These are phyloP conservation scores for Seira ritae DNA, from an alignment of 2,888 invertebrate genomes.

Conservation along the genomic window DNA sequence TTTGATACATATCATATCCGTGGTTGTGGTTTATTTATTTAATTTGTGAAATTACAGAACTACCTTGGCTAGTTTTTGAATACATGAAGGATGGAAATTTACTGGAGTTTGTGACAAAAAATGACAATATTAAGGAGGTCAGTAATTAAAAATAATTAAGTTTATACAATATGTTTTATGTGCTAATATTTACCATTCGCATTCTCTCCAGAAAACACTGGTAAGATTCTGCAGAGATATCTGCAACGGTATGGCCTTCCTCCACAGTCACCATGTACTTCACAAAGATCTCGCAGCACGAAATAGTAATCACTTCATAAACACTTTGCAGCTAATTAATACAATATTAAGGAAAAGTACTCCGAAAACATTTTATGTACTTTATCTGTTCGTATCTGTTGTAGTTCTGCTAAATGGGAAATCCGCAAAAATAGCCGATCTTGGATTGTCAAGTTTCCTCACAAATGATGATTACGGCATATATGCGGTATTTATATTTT, in stretches of 20 bases:
- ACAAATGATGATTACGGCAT: constrained; percentile 52
- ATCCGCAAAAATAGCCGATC: constrained; percentile 67
- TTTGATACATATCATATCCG: no score
- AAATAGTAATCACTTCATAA: no score
- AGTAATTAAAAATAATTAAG: background rate
- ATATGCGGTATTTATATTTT: constrained; percentile 65
- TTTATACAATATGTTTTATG: background rate
- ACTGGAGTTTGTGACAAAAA: constrained; percentile 54
- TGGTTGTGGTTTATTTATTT: background rate
- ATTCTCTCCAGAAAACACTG: constrained; percentile 50
- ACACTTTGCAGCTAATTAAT: no score
- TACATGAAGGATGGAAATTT: constrained; percentile 69
- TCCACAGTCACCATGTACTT: constrained; percentile 58
- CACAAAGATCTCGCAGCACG: constrained; percentile 69
- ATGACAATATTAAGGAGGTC: constrained; percentile 61
- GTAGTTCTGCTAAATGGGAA: constrained; percentile 60
- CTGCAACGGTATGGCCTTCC: constrained; percentile 64
- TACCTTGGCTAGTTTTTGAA: constrained; percentile 69
- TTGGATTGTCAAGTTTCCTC: constrained; percentile 66
- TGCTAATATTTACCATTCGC: constrained; percentile 5
- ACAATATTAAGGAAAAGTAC: no score
- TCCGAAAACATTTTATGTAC: no score
- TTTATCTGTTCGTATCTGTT: no score
- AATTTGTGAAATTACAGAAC: constrained; percentile 32
- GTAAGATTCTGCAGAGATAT: constrained; percentile 61